Evolutionary conservation across 2,888 invertebrate species (phyloP), one percentile per base, ranked within the genome.

Genomic region (Coecobrya sp.): DNA sequence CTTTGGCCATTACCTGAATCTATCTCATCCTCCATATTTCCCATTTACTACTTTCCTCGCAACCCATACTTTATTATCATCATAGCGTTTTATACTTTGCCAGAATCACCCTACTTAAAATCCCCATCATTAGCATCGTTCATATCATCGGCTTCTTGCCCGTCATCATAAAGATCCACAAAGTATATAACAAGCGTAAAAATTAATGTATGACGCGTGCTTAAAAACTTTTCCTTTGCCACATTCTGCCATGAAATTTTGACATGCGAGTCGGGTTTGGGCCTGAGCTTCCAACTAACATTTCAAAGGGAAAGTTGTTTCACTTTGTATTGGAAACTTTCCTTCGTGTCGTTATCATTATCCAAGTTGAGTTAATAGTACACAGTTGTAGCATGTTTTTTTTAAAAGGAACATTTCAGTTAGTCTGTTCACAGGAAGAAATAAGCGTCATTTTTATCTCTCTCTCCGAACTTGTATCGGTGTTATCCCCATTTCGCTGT

Each of bases 181-280:
- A 22, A 76, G 45, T 25, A 13, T n/a, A 19, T 3, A 22, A 49
- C 8, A 73, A 45, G 11, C 5, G 19, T 49, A 19, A 19, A 76
- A 49, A 76, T 73, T 42, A 76, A 73, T 73, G 22, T 45, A 49
- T 76, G 76, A 76, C 45, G 49, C 2, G 49, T 25, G 49, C 76
- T 76, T 45, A 10, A 49, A 73, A 76, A 76, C 49, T 76, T 76
- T 76, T 45, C 27, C 65, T 30, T 10, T 16, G 30, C 68, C 68
- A 30, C 68, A 13, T 16, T 68, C 25, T 25, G 49, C 10, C 4
- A 10, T 8, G 70, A 19, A 70, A 19, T 0, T 45, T 22, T 49
- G 76, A 76, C 19, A 76, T 19, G 25, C 13, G n/a, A 76, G 76
- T 49, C 30, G 30, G n/a, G 30, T 52, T 10, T 52, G 0, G 0